Evolutionary conservation across 2,797 vertebrate species (phyloP).

Genomic region (Aeoliscus strigatus): DNA sequence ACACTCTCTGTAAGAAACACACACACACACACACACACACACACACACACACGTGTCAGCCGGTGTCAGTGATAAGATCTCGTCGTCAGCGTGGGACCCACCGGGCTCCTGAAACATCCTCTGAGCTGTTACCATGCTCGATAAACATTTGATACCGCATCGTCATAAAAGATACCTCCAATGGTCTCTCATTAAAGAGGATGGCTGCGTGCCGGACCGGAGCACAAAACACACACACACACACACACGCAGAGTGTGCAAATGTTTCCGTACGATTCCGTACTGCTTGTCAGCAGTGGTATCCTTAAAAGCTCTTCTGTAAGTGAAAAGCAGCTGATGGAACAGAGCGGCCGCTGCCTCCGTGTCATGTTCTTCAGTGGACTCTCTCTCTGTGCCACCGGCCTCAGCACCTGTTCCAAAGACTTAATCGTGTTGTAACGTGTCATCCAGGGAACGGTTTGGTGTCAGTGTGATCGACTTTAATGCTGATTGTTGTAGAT

Average conservation of each 20-base stretch:
- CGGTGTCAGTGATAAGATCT: slow-evolving; percentile 9
- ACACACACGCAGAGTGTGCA: slow-evolving; percentile 1
- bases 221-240: neutral
- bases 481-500: too few relatives aligned
- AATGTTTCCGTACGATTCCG: too few relatives aligned
- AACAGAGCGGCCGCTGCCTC: slow-evolving; percentile 16
- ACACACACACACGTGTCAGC: slow-evolving; percentile 22
- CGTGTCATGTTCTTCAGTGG: slow-evolving; percentile 15
- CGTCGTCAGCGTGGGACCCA: slow-evolving; percentile 8
- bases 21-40: too few relatives aligned
- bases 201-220: slow-evolving; percentile 1
- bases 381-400: neutral
- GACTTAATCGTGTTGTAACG: too few relatives aligned
- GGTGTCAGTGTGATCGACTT: neutral
- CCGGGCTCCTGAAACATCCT: slow-evolving; percentile 17
- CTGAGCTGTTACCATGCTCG: slow-evolving; percentile 24
- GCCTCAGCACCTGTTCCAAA: neutral
- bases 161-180: slow-evolving; percentile 34
- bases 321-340: slow-evolving; percentile 24
- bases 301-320: too few relatives aligned
- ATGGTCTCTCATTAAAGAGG: slow-evolving; percentile 38
- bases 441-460: too few relatives aligned
- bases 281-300: too few relatives aligned
- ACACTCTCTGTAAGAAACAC: too few relatives aligned
- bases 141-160: slow-evolving; percentile 13